These are phyloP conservation scores for Nasonovia ribisnigri DNA, from an alignment of 2,888 invertebrate species.

Conservation along the genomic window DNA sequence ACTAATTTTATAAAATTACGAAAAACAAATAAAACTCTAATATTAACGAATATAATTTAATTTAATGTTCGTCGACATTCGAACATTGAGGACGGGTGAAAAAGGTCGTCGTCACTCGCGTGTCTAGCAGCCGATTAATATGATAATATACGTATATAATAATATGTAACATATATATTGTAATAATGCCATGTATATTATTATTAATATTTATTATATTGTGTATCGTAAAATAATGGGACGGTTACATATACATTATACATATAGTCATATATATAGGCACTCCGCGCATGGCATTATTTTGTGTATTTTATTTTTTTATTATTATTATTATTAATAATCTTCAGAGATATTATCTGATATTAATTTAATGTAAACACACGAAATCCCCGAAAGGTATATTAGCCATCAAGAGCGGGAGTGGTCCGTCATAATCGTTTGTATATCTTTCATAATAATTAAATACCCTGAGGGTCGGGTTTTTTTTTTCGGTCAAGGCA, in stretches of 20 bases:
- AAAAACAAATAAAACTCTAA: not conserved
- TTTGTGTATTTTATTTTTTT: slow-evolving; percentile 35
- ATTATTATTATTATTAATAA: slow-evolving; percentile 45
- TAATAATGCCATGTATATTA: not conserved
- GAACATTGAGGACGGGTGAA: not conserved
- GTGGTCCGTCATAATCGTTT: slow-evolving; percentile 64
- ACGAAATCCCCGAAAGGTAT: slow-evolving; percentile 58
- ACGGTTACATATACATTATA: not conserved
- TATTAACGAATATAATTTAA: not conserved
- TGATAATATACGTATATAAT: slow-evolving; percentile 15
- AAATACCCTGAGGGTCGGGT: slow-evolving; percentile 61
- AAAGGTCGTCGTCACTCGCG: not conserved
- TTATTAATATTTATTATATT: not conserved
- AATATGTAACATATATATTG: not conserved
- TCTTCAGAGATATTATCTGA: slow-evolving; percentile 59
- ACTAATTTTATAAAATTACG: not conserved
- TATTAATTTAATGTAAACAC: slow-evolving; percentile 63
- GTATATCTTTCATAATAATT: slow-evolving; percentile 60
- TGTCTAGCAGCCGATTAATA: slow-evolving; percentile 31
- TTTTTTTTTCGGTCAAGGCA: slow-evolving; percentile 27
- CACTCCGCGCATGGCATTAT: not conserved
- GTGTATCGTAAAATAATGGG: not conserved
- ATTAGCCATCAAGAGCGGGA: slow-evolving; percentile 54
- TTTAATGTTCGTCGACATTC: not conserved
- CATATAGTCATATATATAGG: not conserved